phyloP scores from a whole-genome alignment of 2,797 vertebrate species.

The Ibycter americanus region DNA sequence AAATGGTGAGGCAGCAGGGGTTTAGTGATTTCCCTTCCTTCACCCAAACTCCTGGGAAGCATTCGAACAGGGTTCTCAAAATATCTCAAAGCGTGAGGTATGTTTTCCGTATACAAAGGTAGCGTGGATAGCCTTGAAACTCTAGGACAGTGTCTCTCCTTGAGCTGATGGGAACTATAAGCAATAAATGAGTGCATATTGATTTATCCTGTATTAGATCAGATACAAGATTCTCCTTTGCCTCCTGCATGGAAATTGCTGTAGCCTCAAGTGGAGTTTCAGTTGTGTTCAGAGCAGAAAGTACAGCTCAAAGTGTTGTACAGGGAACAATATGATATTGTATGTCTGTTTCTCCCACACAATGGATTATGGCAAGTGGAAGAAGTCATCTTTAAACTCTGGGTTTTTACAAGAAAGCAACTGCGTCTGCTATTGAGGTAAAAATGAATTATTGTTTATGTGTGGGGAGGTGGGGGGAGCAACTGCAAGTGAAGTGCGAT shows the following conservation, averaged over 20 bases:
- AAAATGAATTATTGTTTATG: background rate
- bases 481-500: background rate
- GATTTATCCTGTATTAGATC: conserved; percentile 51
- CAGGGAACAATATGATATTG: conserved; percentile 33
- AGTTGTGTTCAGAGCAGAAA: conserved; percentile 51
- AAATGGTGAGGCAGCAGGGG: background rate
- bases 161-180: conserved; percentile 50
- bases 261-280: conserved; percentile 44
- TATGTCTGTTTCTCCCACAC: conserved; percentile 35
- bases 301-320: conserved; percentile 25
- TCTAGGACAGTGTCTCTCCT: conserved; percentile 48
- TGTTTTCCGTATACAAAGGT: conserved; percentile 1
- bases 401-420: conserved; percentile 25
- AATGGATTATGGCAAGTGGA: conserved; percentile 35
- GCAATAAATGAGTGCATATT: conserved; percentile 28
- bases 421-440: background rate
- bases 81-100: background rate
- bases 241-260: conserved; percentile 55
- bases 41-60: background rate
- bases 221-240: conserved; percentile 44
- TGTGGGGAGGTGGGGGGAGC: background rate
- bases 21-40: background rate
- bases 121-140: conserved; percentile 31
- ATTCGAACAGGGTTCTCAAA: background rate
- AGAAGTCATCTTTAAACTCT: conserved; percentile 48